Evolutionary conservation across 1,140 invertebrate genomes (phyloP).

Genomic region (Drosophila ironensis): DNA sequence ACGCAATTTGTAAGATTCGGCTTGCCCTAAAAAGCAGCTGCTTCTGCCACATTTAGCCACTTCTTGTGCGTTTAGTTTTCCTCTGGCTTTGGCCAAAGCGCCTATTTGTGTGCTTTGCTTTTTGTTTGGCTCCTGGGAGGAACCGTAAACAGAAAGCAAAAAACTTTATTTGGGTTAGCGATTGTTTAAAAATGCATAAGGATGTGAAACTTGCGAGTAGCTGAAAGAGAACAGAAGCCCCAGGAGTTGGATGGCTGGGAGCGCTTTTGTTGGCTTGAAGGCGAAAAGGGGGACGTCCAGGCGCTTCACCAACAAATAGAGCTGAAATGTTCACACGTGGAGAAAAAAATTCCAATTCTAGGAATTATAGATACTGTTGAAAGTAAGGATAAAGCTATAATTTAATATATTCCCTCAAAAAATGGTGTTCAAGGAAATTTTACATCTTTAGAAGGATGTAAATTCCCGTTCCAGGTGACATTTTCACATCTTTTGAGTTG

Average conservation of each 20-base stretch:
- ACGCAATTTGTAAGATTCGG: slow-evolving; percentile 3
- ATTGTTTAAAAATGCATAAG: slow-evolving; percentile 74
- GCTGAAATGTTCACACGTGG: background rate
- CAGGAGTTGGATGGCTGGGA: slow-evolving; percentile 23
- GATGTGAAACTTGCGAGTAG: slow-evolving; percentile 21
- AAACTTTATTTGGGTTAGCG: slow-evolving; percentile 71
- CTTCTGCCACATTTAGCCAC: background rate
- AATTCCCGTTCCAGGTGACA: too few relatives aligned
- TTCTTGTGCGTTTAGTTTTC: background rate
- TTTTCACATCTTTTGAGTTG: too few relatives aligned
- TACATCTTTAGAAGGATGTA: background rate
- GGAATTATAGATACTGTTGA: too few relatives aligned
- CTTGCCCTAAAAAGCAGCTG: slow-evolving; percentile 19
- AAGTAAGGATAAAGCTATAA: too few relatives aligned
- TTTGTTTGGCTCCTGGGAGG: slow-evolving; percentile 40
- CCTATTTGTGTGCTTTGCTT: slow-evolving; percentile 28
- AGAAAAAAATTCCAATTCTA: too few relatives aligned
- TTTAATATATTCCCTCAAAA: too few relatives aligned
- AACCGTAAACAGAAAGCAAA: slow-evolving; percentile 53
- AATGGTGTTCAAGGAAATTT: too few relatives aligned
- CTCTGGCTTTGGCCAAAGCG: slow-evolving; percentile 3
- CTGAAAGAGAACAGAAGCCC: slow-evolving; percentile 18
- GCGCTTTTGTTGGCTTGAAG: slow-evolving; percentile 8
- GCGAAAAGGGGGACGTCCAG: background rate
- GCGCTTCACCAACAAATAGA: background rate